Evolutionary conservation across 2,113 vertebrate species (phyloP).

Genomic region (Chelonoidis abingdonii): DNA sequence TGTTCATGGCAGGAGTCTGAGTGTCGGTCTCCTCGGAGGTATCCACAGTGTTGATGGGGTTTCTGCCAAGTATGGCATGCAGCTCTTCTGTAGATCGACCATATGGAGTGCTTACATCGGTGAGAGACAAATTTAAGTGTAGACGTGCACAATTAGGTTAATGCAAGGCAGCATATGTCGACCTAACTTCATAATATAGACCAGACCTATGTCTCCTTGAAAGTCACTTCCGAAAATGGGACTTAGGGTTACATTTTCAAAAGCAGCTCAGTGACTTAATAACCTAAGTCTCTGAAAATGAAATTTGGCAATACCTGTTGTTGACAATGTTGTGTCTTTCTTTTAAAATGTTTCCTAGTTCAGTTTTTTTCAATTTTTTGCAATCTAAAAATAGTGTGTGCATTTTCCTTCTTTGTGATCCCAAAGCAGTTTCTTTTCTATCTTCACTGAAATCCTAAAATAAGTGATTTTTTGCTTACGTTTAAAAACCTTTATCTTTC

Average conservation of each 20-base stretch:
- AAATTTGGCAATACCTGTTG: slow-evolving; percentile 26
- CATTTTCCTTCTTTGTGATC: neutral
- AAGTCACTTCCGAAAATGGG: neutral
- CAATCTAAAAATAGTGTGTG: neutral
- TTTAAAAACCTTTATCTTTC: too few species aligned
- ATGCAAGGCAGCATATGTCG: too few species aligned
- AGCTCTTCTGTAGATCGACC: neutral
- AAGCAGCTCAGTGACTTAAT: neutral
- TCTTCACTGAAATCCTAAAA: neutral
- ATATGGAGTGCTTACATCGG: neutral
- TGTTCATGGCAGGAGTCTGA: neutral
- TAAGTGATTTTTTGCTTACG: neutral
- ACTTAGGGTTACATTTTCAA: neutral
- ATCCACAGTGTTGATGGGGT: too few species aligned
- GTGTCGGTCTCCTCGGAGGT: neutral
- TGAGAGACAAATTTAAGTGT: too few species aligned
- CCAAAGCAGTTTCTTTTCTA: neutral
- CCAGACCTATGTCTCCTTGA: too few species aligned
- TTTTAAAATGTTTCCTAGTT: neutral
- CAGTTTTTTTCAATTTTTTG: neutral
- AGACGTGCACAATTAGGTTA: too few species aligned
- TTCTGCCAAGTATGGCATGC: neutral
- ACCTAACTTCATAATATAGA: too few species aligned
- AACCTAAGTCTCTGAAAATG: neutral
- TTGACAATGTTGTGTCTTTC: neutral